Conservation (phyloP, 2,888 invertebrate genomes). For the Xylota sylvarum region DNA sequence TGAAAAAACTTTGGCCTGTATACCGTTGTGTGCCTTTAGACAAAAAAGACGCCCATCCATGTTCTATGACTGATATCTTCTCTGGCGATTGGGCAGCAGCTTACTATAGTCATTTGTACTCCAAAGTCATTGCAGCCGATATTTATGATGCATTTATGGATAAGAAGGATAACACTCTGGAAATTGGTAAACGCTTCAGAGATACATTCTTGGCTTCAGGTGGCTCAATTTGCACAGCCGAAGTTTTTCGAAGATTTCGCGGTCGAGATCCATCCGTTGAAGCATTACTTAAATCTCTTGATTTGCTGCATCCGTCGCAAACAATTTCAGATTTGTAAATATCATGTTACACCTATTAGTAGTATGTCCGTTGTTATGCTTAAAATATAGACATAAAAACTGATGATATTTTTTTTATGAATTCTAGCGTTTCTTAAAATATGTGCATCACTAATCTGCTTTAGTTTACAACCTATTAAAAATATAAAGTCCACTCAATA, state of each 20-base stretch:
- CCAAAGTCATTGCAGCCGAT: conserved; percentile 95
- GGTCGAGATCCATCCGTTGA: conserved; percentile 96
- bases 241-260: conserved; percentile 95
- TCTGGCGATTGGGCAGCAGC: conserved; percentile 94
- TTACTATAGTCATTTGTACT: conserved; percentile 94
- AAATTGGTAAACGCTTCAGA: conserved; percentile 90
- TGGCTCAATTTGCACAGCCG: conserved; percentile 92
- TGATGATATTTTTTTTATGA: neutral
- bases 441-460: no score
- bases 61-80: conserved; percentile 93
- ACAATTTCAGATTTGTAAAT: conserved; percentile 80
- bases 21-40: conserved; percentile 92
- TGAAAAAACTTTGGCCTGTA: conserved; percentile 91
- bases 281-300: conserved; percentile 88
- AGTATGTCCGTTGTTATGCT: conserved; percentile 36
- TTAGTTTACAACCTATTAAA: no score
- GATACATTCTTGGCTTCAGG: conserved; percentile 94
- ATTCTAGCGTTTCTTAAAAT: no score
- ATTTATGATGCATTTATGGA: conserved; percentile 92
- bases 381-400: conserved; percentile 17
- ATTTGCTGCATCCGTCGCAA: conserved; percentile 81
- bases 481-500: no score
- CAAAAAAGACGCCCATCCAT: conserved; percentile 93
- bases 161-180: conserved; percentile 83
- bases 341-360: conserved; percentile 7